Conservation (phyloP, 2,797 vertebrate species). For the Syncerus caffer region DNA sequence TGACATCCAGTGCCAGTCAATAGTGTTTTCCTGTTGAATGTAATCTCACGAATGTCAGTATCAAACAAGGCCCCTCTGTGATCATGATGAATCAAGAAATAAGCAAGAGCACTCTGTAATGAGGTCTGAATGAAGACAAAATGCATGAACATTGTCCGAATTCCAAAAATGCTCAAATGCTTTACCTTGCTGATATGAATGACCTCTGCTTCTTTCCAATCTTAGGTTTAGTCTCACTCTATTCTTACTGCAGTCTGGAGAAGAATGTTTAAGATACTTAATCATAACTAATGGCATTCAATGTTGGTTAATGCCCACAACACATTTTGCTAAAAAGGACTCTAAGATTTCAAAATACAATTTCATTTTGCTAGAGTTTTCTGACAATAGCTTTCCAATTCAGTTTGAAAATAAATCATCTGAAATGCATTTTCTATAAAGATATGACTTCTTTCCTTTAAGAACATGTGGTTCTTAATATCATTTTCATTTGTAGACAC, state of each 20-base stretch:
- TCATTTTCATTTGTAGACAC: background rate
- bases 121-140: background rate
- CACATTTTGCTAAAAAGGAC: background rate
- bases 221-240: background rate
- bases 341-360: background rate
- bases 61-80: background rate
- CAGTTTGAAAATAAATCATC: background rate
- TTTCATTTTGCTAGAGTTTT: background rate
- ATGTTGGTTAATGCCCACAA: background rate
- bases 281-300: background rate
- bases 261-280: background rate
- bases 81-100: background rate
- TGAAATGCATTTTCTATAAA: slow-evolving; percentile 11
- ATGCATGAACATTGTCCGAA: background rate
- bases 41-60: background rate
- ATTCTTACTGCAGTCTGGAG: background rate
- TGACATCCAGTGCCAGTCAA: background rate
- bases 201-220: background rate
- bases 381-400: background rate
- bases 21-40: background rate
- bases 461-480: background rate
- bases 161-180: background rate
- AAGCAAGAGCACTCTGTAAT: background rate
- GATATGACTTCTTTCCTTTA: background rate
- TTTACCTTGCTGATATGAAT: background rate